These are phyloP conservation scores for Brachystomella parvula DNA, from an alignment of 1,140 invertebrate species.

Conservation along the genomic window DNA sequence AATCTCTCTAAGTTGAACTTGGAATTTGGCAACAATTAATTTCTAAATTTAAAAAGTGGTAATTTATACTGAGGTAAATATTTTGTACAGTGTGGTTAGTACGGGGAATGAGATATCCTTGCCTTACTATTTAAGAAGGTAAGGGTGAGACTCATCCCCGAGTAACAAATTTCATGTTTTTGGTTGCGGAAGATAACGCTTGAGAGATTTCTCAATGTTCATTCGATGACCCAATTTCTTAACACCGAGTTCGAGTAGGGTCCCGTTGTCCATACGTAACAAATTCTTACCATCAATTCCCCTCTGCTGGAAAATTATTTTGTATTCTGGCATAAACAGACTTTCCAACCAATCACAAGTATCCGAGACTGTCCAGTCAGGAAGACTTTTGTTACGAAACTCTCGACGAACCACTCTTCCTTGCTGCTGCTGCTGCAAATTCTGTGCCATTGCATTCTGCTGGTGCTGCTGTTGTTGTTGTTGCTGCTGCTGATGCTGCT, in stretches of 20 bases:
- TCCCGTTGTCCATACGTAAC: constrained; percentile 47
- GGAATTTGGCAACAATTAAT: neutral
- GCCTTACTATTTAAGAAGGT: constrained; percentile 2
- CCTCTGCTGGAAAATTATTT: constrained; percentile 44
- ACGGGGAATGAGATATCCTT: no score
- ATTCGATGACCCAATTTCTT: constrained; percentile 50
- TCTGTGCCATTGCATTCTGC: constrained; percentile 44
- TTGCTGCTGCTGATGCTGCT: constrained; percentile 45
- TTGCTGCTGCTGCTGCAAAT: constrained; percentile 39
- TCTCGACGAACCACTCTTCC: constrained; percentile 29
- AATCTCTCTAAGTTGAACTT: no score
- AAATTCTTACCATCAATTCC: constrained; percentile 47
- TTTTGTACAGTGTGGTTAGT: no score
- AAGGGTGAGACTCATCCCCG: constrained; percentile 7
- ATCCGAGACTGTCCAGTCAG: constrained; percentile 47
- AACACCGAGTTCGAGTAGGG: constrained; percentile 48
- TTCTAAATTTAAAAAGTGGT: neutral
- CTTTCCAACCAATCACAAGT: constrained; percentile 49
- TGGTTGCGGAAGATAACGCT: constrained; percentile 37
- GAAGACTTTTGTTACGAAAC: constrained; percentile 45
- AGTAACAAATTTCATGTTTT: constrained; percentile 28
- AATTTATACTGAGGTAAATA: neutral
- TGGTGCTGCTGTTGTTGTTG: constrained; percentile 44
- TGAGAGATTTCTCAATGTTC: constrained; percentile 48
- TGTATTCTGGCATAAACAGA: constrained; percentile 49